Conservation (phyloP, 2,113 vertebrate species). For the Pimephales promelas region DNA sequence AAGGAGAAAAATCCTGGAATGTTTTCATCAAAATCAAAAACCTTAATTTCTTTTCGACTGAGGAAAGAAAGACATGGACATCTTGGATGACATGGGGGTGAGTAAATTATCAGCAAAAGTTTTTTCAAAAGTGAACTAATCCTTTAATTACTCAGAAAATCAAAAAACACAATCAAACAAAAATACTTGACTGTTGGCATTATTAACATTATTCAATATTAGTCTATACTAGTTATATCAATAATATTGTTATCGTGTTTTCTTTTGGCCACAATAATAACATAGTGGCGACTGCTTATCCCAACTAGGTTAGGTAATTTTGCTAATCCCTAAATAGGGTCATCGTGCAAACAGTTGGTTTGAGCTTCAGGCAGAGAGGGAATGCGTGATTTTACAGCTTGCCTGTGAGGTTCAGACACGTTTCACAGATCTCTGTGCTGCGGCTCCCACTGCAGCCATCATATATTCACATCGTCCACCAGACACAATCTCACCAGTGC, state of each 20-base stretch:
- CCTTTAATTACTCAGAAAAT: too few species aligned
- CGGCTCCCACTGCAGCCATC: conserved; percentile 24
- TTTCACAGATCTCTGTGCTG: conserved; percentile 4
- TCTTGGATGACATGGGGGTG: too few species aligned
- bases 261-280: not conserved
- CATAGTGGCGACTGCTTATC: not conserved
- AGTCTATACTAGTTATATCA: not conserved
- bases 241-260: not conserved
- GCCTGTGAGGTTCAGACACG: conserved; percentile 2
- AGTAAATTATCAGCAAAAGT: too few species aligned
- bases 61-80: too few species aligned
- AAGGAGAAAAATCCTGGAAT: too few species aligned
- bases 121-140: too few species aligned
- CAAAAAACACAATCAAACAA: too few species aligned
- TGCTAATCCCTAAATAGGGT: not conserved
- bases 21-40: too few species aligned
- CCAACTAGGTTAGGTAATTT: not conserved
- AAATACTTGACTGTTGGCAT: not conserved
- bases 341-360: not conserved
- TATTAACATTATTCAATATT: not conserved
- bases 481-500: conserved; percentile 11
- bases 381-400: conserved; percentile 12
- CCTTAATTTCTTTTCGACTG: too few species aligned
- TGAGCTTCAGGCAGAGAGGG: not conserved
- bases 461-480: conserved; percentile 32